Conservation (phyloP, 2,113 vertebrate genomes). For the Ciconia boyciana region DNA sequence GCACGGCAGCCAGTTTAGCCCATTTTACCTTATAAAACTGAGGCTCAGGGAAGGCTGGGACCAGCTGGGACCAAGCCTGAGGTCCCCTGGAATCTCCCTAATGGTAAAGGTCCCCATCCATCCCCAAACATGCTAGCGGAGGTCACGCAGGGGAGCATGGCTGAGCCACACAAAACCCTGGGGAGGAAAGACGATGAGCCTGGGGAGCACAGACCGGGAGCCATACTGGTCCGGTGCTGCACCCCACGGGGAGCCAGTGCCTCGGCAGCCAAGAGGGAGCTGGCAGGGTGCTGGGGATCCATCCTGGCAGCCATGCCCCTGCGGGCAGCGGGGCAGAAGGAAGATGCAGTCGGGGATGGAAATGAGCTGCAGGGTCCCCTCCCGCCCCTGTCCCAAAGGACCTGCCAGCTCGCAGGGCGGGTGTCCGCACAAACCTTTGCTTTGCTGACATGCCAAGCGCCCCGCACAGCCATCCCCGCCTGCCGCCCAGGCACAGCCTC, state of each 20-base stretch:
- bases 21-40: not conserved
- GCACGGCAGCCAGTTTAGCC: fast-evolving
- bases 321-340: not conserved
- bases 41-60: not conserved
- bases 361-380: not conserved
- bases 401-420: not conserved
- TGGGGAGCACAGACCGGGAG: not conserved
- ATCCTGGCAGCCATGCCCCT: not conserved
- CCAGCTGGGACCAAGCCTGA: not conserved
- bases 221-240: not conserved
- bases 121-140: not conserved
- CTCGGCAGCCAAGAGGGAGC: not conserved
- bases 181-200: not conserved
- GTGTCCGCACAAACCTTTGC: not conserved
- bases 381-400: not conserved
- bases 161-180: not conserved
- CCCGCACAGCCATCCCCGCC: fast-evolving
- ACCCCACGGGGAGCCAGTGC: not conserved
- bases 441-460: not conserved
- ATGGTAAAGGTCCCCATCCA: not conserved
- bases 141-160: not conserved
- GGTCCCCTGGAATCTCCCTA: too few species aligned
- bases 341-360: fast-evolving
- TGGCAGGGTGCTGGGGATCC: not conserved
- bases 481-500: not conserved